phyloP scores from a whole-genome alignment of 1,140 invertebrate genomes.

The Trichomalopsis sarcophagae region DNA sequence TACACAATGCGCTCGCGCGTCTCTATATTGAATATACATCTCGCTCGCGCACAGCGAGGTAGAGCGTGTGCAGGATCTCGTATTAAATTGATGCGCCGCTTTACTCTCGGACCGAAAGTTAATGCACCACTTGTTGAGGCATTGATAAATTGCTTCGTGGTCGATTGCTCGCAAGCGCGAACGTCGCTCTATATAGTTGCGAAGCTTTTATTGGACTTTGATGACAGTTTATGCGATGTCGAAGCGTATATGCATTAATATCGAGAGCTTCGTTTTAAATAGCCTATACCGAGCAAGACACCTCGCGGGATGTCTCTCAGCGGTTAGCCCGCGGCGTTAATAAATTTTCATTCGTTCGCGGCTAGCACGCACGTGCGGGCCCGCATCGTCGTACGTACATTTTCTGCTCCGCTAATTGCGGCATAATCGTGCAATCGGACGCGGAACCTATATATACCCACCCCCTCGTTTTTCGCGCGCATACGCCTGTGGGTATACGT shows the following conservation, averaged over 20 bases:
- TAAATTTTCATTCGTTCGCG: conserved; percentile 11
- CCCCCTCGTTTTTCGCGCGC: background rate
- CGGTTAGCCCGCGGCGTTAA: background rate
- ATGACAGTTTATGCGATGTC: background rate
- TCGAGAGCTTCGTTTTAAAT: background rate
- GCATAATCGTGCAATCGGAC: background rate
- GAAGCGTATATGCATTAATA: background rate
- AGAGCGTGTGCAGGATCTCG: background rate
- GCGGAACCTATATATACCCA: too few relatives aligned
- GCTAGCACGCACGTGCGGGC: background rate
- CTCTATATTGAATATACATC: background rate
- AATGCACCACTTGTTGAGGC: conserved; percentile 1
- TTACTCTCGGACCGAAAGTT: background rate
- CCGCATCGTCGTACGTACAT: background rate
- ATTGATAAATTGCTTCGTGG: conserved; percentile 16
- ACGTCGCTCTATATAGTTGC: background rate
- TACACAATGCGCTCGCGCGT: background rate
- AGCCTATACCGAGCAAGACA: too few relatives aligned
- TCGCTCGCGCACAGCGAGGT: background rate
- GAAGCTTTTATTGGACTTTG: background rate
- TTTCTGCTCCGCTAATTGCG: conserved; percentile 21
- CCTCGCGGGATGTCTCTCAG: too few relatives aligned
- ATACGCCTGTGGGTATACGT: background rate
- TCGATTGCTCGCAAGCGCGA: background rate
- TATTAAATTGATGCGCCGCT: background rate